phyloP scores from a whole-genome alignment of 2,888 invertebrate genomes.

The Mesorhabditis belari region DNA sequence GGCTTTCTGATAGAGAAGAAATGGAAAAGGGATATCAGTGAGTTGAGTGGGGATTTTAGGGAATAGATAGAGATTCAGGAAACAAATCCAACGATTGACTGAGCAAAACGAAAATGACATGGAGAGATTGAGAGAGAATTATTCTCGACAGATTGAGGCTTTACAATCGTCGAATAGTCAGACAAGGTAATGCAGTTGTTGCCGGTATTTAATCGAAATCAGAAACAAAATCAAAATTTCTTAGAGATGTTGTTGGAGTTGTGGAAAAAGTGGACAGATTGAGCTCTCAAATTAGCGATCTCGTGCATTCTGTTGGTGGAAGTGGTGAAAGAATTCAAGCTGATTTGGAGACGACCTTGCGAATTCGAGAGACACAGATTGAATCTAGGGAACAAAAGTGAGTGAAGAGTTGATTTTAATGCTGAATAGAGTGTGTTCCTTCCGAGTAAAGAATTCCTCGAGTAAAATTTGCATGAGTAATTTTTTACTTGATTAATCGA shows the following conservation, averaged over 20 bases:
- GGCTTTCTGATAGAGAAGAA: background rate
- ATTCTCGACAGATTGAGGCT: slow-evolving; percentile 8
- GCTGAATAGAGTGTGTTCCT: no score
- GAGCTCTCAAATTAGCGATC: background rate
- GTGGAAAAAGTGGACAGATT: slow-evolving; percentile 23
- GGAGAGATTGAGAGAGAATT: slow-evolving; percentile 7
- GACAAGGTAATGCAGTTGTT: slow-evolving; percentile 3
- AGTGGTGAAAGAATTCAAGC: background rate
- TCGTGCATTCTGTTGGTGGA: background rate
- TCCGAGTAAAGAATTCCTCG: no score
- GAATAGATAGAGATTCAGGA: slow-evolving; percentile 2
- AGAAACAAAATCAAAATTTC: background rate
- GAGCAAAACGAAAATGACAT: slow-evolving; percentile 8
- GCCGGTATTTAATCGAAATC: background rate
- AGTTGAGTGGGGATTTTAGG: background rate
- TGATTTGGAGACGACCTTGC: background rate
- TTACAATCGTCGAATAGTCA: background rate
- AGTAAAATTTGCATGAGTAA: no score
- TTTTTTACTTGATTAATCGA: no score
- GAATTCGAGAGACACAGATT: background rate
- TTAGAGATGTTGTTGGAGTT: slow-evolving; percentile 16
- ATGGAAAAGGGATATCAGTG: background rate
- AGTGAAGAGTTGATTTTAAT: no score
- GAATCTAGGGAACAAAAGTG: background rate
- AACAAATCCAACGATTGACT: slow-evolving; percentile 6